Base-by-base conservation (phyloP, 2,113 vertebrate species). In the Coptodon bakossiorum region DNA sequence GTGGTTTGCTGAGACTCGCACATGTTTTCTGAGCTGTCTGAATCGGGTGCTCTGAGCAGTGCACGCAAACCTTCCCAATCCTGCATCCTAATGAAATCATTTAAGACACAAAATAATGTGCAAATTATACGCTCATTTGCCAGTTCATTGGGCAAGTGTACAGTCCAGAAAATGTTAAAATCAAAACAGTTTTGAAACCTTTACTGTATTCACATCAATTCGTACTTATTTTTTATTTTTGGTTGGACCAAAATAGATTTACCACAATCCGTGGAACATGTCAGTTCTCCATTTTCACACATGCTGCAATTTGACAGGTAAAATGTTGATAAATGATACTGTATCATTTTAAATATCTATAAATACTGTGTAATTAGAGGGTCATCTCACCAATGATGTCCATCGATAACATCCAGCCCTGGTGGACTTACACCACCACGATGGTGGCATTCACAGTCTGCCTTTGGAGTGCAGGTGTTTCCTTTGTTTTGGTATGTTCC, bases 221-320 rank as follows among this genome's bases (percentile, higher is more conserved):
- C 0, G 5, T 43, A n/a, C 13, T 71, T 16, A 24, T 43, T 71
- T 22, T 43, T 71, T 43, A 16, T 14, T 14, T 71, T 71, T 9
- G 24, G 1, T 24, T 71, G 8, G 29, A 61, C 36, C 1, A 61
- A 31, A 5, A 7, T 12, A 9, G 86, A 78, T 31, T 95, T 94
- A 96, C 94, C 95, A 83, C 95, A 95, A 10, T 80, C 71, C 4
- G 82, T 14, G 8, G 92, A 89, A 87, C 96, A 97, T 12, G 10
- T 7, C n/a, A 96, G 91, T 38, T 87, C 9, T 91, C 95, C 96
- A 89, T 96, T 82, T 66, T 95, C 84, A 92, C 96, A 97, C 50
- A 76, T 5, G 86, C 96, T 96, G 85, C 4, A 91, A 78, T 71
- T 71, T 40, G 66, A 40, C 2, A 71, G 24, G 12, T 6, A 43